Percentiles rank a stretch among this genome's conserved stretches.
These are phyloP conservation scores for Rynchops niger DNA, from an alignment of 2,113 vertebrate genomes.

Conservation along the genomic window DNA sequence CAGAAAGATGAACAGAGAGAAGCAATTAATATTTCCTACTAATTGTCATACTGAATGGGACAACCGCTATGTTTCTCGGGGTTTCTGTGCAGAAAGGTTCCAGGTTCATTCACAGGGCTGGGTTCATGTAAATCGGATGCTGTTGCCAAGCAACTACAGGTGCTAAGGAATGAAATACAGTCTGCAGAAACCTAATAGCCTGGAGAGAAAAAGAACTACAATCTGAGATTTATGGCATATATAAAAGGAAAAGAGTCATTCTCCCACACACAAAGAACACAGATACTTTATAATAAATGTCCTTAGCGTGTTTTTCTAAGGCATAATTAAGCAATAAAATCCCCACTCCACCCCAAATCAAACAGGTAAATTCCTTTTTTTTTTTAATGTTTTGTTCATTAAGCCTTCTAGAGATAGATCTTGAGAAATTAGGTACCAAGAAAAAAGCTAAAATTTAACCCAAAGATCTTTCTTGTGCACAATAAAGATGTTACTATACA, in stretches of 20 bases:
- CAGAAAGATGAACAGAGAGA: not conserved
- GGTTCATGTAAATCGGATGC: slow-evolving; percentile 60
- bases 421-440: slow-evolving; percentile 8
- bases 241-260: slow-evolving; percentile 47
- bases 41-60: slow-evolving; percentile 11
- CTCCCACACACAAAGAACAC: slow-evolving; percentile 43
- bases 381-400: not conserved
- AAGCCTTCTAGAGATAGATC: not conserved
- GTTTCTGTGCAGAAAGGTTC: slow-evolving; percentile 40
- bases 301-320: slow-evolving; percentile 48
- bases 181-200: slow-evolving; percentile 66
- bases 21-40: slow-evolving; percentile 53
- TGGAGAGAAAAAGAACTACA: slow-evolving; percentile 64
- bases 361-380: not conserved
- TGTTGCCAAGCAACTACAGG: slow-evolving; percentile 70
- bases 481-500: not conserved
- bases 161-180: slow-evolving; percentile 70
- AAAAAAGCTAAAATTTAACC: slow-evolving; percentile 7
- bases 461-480: not conserved
- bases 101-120: slow-evolving; percentile 48
- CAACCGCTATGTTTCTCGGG: not conserved
- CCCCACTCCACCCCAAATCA: slow-evolving; percentile 4
- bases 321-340: slow-evolving; percentile 60
- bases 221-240: slow-evolving; percentile 58
- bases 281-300: slow-evolving; percentile 43